Evolutionary conservation across 37 sponge, comb jelly and placozoan genomes (phyloP).

Genomic region (Chondrilla cf. caribensis): DNA sequence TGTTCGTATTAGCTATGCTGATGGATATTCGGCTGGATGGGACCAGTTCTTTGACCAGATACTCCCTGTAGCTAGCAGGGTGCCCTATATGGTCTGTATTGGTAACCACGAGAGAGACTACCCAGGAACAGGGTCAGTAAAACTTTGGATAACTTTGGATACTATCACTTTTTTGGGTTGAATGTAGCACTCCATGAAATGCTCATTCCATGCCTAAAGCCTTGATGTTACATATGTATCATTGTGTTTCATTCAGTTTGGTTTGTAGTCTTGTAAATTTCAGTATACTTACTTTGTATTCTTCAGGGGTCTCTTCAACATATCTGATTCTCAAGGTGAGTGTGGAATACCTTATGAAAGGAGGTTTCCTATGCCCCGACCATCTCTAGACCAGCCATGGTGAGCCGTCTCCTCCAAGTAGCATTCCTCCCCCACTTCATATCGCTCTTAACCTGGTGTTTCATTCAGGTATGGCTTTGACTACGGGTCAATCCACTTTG

Average conservation of each 20-base stretch:
- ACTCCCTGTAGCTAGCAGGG: slow-evolving; percentile 23
- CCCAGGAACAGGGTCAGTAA: slow-evolving; percentile 41
- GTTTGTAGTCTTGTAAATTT: no score
- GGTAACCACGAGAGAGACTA: slow-evolving; percentile 83
- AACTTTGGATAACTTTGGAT: neutral
- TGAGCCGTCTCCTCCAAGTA: neutral
- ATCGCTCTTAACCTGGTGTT: neutral
- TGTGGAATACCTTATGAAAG: slow-evolving; percentile 72
- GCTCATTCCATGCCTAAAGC: no score
- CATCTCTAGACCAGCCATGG: slow-evolving; percentile 63
- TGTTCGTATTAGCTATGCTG: slow-evolving; percentile 1
- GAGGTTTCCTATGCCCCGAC: slow-evolving; percentile 71
- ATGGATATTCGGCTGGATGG: slow-evolving; percentile 49
- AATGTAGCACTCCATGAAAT: no score
- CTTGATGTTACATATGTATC: no score
- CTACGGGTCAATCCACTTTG: slow-evolving; percentile 66
- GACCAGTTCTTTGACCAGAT: slow-evolving; percentile 71
- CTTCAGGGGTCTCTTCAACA: slow-evolving; percentile 4
- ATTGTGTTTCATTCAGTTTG: no score
- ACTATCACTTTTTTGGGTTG: no score
- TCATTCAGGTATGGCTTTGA: slow-evolving; percentile 61
- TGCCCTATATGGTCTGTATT: slow-evolving; percentile 71
- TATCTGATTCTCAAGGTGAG: slow-evolving; percentile 73
- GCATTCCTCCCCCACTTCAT: neutral
- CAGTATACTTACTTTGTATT: neutral